Conservation (phyloP, 2,797 vertebrate species). For the Manis crassicaudata region DNA sequence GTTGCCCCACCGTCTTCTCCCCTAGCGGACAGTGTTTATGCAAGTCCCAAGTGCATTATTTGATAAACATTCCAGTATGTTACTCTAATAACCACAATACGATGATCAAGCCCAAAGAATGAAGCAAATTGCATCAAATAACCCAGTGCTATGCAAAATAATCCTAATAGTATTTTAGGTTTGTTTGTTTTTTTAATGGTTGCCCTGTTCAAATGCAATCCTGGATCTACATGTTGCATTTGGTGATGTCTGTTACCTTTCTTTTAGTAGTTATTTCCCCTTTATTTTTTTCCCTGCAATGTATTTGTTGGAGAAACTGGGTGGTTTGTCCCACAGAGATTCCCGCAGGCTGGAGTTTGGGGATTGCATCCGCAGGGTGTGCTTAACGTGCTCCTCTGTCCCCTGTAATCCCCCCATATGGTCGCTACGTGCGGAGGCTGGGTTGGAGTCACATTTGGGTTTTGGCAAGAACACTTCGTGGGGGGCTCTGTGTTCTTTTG, state of each 20-base stretch:
- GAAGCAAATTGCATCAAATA: rapidly evolving
- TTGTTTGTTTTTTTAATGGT: not conserved
- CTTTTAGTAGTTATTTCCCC: not conserved
- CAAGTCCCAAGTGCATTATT: not conserved
- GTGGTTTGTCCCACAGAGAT: not conserved
- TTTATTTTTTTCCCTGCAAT: too few relatives aligned
- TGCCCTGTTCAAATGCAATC: not conserved
- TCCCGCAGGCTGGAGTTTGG: not conserved
- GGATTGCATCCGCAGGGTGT: not conserved
- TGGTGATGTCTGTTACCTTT: not conserved
- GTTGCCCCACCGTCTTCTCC: not conserved
- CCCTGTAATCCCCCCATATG: not conserved
- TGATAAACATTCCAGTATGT: too few relatives aligned
- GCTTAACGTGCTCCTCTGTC: not conserved
- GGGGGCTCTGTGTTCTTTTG: not conserved
- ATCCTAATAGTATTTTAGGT: not conserved
- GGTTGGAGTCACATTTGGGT: not conserved
- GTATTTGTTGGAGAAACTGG: not conserved
- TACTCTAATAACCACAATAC: not conserved
- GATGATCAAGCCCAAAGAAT: not conserved
- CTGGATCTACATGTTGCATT: not conserved
- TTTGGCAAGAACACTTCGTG: not conserved
- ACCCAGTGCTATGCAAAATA: not conserved
- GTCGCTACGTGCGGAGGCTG: rapidly evolving
- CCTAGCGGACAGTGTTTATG: rapidly evolving